Base-by-base conservation (phyloP, 2,797 vertebrate species). In the Adelosebastes latens region DNA sequence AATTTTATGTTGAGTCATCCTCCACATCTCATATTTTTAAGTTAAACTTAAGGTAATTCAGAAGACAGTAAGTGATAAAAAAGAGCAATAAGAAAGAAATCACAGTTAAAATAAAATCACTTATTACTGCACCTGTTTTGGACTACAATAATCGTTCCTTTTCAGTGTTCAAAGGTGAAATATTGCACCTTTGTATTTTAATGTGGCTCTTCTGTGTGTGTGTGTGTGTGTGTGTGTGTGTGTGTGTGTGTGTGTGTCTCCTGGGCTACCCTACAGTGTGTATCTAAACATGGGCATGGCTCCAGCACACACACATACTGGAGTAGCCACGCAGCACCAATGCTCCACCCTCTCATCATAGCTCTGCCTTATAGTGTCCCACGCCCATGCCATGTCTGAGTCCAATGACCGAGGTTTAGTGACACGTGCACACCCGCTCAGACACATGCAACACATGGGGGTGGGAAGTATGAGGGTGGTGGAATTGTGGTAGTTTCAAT, bases 281-380 rank as follows among this genome's bases (percentile, higher is more conserved):
- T 77, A 29, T 82, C 42, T 79, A 81, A 83, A 87, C 77, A 81
- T 36, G 49, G 84, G 80, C 86, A 59, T 8, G 22, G 6, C 8
- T 85, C 86, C 78, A 83, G 68, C 61, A 76, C 34, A 59, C 71
- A 42, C 39, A 42, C 39, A 42, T 31, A 18, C 39, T 79, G 39
- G 12, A 62, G 67, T 61, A 79, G 67, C 66, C 61, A 62, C 32
- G 12, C 29, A 49, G 46, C 22, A 31, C 9, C 14, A n/a, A 42
- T 0, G 59, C 56, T 75, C 72, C 84, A 61, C 80, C 82, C 67
- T 70, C 80, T 64, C 31, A 58, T 80, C 71, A 78, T 66, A 82
- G 70, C 55, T 52, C 27, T 53, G 68, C 62, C 52, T 20, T 6
- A 46, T 18, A 62, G 56, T 64, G 59, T 77, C 77, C 32, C 70